phyloP scores from a whole-genome alignment of 2,113 vertebrate species.

The Pygoscelis adeliae region DNA sequence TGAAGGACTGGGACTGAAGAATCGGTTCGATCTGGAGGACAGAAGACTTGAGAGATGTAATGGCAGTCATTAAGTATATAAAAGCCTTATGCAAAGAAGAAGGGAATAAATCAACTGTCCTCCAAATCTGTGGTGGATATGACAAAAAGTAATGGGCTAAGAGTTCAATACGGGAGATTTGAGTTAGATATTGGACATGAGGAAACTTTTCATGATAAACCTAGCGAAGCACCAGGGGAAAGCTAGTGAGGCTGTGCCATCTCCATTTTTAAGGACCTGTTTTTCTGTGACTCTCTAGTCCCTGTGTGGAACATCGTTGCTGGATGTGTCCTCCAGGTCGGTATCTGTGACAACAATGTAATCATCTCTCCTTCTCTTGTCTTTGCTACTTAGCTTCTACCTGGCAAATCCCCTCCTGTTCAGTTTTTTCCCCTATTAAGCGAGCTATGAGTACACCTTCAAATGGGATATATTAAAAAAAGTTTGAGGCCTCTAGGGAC shows the following conservation, averaged over 20 bases:
- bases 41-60: not conserved
- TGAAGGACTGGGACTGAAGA: not conserved
- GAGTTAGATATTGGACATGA: not conserved
- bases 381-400: not conserved
- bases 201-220: not conserved
- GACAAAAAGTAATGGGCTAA: not conserved
- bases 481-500: not conserved
- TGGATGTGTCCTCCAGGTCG: not conserved
- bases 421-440: not conserved
- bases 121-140: not conserved
- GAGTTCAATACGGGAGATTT: rapidly evolving
- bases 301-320: not conserved
- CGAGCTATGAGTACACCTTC: not conserved
- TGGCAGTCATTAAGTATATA: not conserved
- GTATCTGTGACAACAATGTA: not conserved
- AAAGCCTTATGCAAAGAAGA: not conserved
- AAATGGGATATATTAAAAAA: not conserved
- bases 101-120: not conserved
- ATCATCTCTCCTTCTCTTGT: not conserved
- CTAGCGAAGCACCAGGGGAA: not conserved
- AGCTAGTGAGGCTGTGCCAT: not conserved
- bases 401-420: not conserved
- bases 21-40: not conserved
- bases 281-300: not conserved
- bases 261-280: not conserved